Evolutionary conservation across 2,113 vertebrate genomes (phyloP).

Genomic region (Nannobrachium achirus): DNA sequence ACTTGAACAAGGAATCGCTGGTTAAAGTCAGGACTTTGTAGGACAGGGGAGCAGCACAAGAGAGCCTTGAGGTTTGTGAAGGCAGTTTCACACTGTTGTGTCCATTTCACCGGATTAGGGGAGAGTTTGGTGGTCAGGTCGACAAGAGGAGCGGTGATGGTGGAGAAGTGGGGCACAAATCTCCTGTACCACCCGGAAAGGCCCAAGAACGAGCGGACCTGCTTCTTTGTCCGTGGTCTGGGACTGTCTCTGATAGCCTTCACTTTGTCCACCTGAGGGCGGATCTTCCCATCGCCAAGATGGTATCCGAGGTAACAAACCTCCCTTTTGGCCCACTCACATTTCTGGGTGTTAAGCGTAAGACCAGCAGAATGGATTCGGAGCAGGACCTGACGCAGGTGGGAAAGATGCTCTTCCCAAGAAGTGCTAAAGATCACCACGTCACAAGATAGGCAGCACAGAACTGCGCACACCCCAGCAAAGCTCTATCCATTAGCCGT

Average conservation of each 20-base stretch:
- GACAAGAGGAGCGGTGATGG: no score
- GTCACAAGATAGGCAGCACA: slow-evolving; percentile 8
- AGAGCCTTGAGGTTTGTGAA: not conserved
- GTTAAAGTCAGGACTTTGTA: not conserved
- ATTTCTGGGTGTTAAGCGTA: slow-evolving; percentile 10
- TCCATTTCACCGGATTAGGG: no score
- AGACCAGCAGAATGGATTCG: not conserved
- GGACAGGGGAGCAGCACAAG: not conserved
- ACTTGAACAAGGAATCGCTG: slow-evolving; percentile 1
- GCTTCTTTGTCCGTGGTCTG: slow-evolving; percentile 8
- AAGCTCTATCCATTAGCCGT: slow-evolving; percentile 4
- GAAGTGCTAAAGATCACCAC: slow-evolving; percentile 16
- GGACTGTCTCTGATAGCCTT: slow-evolving; percentile 10
- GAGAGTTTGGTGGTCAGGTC: no score
- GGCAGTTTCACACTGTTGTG: not conserved
- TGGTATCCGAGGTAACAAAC: slow-evolving; percentile 7
- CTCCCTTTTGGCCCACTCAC: slow-evolving; percentile 9
- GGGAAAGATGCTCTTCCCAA: slow-evolving; percentile 1
- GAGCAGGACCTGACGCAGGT: not conserved
- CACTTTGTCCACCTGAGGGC: slow-evolving; percentile 7
- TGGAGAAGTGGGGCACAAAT: slow-evolving; percentile 9
- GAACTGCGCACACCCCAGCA: not conserved
- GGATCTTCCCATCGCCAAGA: not conserved
- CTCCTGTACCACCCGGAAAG: slow-evolving; percentile 19
- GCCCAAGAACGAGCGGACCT: slow-evolving; percentile 17